Base-by-base conservation (phyloP, 2,888 invertebrate species). In the Nephrotoma guestfalica region DNA sequence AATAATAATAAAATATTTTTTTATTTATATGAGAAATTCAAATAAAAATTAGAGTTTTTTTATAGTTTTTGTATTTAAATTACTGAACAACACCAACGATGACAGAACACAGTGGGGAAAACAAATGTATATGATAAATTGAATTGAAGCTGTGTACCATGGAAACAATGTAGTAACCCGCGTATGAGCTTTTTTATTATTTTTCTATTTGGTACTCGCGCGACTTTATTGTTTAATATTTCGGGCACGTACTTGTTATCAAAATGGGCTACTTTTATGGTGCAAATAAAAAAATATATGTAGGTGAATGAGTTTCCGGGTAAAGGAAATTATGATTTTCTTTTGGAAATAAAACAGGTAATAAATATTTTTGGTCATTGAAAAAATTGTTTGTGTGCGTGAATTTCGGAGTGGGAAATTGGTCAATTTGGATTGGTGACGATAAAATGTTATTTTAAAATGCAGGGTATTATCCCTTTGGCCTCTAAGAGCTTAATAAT, bases 1-100 rank as follows among this genome's bases (percentile, higher is more conserved):
- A 71, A 30, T 51, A 51, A 15, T 83, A 83, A 83, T 83, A 41
- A 41, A 83, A 83, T 40, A 84, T 13, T 13, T 84, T 15, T 84
- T 42, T 18, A 30, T 71, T 7, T 15, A 84, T 13, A 84, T 84
- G 84, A 47, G n/a, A 47, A 47, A 11, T 13, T 47, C 4, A 84
- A 84, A 84, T 84, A 84, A 84, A 84, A 84, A 41, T 84, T 84
- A 42, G 30, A 15, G 84, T 84, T 84, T 47, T 47, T 84, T 84
- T 84, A 84, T 41, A 71, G 41, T 84, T 84, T 84, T 84, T 84
- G 30, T 84, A 71, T 71, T 71, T 71, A 71, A 71, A 71, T 71
- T 30, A 71, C 71, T 30, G 30, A 71, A 71, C 71, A 71, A 71
- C 71, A 71, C 71, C 71, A 71, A 30, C 9, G 9, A 30, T 2